phyloP scores from a whole-genome alignment of 2,113 vertebrate genomes.

The Tenebrosternarchus preto region DNA sequence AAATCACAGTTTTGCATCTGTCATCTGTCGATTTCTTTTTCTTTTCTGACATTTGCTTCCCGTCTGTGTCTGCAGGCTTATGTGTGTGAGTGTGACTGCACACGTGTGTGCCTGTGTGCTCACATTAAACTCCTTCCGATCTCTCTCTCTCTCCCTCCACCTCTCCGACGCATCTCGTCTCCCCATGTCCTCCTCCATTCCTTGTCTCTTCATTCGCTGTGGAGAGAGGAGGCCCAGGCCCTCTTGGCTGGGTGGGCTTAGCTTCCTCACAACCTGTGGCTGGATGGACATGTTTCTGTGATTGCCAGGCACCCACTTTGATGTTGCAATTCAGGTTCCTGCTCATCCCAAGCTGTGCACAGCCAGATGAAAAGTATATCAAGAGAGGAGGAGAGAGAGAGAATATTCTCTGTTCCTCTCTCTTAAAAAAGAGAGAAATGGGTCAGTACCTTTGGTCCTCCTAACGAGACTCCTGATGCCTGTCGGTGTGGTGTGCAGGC shows the following conservation, averaged over 20 bases:
- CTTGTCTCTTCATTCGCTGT: not conserved
- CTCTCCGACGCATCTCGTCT: not conserved
- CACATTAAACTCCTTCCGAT: not conserved
- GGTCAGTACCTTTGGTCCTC: not conserved
- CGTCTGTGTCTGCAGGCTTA: not conserved
- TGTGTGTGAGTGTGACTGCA: constrained; percentile 8
- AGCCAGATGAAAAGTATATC: constrained; percentile 30
- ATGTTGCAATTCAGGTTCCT: constrained; percentile 17
- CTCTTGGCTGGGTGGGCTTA: not conserved
- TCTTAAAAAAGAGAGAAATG: not conserved
- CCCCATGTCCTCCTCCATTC: constrained; percentile 4
- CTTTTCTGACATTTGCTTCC: not conserved
- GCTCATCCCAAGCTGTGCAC: not conserved
- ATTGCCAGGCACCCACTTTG: constrained; percentile 36
- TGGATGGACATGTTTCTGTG: constrained; percentile 24
- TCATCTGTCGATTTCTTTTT: constrained; percentile 27
- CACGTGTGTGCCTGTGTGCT: not conserved
- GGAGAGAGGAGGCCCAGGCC: constrained; percentile 1
- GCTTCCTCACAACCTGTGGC: constrained; percentile 4
- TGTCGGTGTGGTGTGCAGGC: not conserved
- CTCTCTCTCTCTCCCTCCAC: not conserved
- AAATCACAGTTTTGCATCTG: constrained; percentile 38
- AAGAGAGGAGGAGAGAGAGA: not conserved
- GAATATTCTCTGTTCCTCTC: not conserved
- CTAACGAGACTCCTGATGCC: constrained; percentile 8